Percentiles rank a stretch among this genome's conserved stretches.
Evolutionary conservation across 2,888 invertebrate species (phyloP).

Genomic region (Diplazon laetatorius): DNA sequence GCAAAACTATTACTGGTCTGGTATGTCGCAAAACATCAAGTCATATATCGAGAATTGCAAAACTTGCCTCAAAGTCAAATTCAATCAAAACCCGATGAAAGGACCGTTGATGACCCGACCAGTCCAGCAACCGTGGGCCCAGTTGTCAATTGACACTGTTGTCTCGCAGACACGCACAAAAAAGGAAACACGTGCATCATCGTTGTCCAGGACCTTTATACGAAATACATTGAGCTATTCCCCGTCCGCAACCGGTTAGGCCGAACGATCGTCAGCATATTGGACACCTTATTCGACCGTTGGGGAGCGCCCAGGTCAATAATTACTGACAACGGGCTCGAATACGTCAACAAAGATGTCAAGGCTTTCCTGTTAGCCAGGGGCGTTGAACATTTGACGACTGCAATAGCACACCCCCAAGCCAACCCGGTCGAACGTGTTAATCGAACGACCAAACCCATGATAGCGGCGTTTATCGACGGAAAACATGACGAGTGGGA

Average conservation of each 20-base stretch:
- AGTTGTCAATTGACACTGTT: constrained; percentile 44
- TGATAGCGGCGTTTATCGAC: constrained; percentile 41
- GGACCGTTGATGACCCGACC: constrained; percentile 39
- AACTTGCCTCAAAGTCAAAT: constrained; percentile 41
- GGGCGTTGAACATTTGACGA: constrained; percentile 46
- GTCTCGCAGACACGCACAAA: constrained; percentile 33
- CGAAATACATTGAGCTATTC: constrained; percentile 1
- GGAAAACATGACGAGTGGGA: constrained; percentile 55
- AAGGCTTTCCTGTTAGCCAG: constrained; percentile 25
- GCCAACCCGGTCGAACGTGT: constrained; percentile 54
- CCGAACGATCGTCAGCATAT: constrained; percentile 12
- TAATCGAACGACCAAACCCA: constrained; percentile 30
- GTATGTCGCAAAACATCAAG: constrained; percentile 51
- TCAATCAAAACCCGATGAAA: constrained; percentile 44
- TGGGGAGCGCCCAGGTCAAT: constrained; percentile 57
- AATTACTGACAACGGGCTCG: constrained; percentile 44
- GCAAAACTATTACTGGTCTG: constrained; percentile 53
- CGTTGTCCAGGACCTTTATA: constrained; percentile 7
- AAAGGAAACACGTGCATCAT: neutral
- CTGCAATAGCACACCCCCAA: constrained; percentile 50
- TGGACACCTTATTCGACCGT: constrained; percentile 57
- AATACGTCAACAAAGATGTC: constrained; percentile 48
- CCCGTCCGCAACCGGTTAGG: neutral
- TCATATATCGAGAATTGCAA: constrained; percentile 52
- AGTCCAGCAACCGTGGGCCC: constrained; percentile 44